Evolutionary conservation across 1,140 invertebrate genomes (phyloP), one percentile per base, ranked within the genome.

Genomic region (Drosophila pseudoobscura): DNA sequence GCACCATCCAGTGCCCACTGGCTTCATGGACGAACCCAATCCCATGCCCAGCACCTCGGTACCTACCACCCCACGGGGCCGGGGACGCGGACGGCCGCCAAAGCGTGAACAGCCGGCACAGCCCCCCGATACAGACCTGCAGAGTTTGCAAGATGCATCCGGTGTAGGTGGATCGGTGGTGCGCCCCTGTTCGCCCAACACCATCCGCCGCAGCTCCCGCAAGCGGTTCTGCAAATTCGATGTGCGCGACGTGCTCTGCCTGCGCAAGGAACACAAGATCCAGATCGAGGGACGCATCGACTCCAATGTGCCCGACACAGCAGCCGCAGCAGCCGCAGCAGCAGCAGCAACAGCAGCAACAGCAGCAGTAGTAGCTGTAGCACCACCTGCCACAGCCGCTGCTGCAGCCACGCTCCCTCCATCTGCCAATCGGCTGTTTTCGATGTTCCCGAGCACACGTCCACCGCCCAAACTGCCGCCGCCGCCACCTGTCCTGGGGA

Each of bases 201-300:
- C 11, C 3, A 39, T 39, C 26, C 76, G 90, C 1, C 88, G 90
- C 20, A 91, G 90, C 62, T 73, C 77, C 3, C 80, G 90, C 20
- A 90, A 90, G 26, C 90, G 89, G 63, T 58, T 78, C n/a, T 79
- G 76, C n/a, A 91, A 91, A 71, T 91, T 89, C 49, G 90, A 91
- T 53, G 85, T 91, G 0, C 54, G 69, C 1, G 79, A 91, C 60
- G 56, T 91, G 57, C 52, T 91, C 0, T 90, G 89, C 17, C 90
- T 88, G 59, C 74, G 90, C 3, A 91, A 83, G 26, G 45, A 55
- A 20, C 68, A 83, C 49, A 90, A 91, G 64, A 78, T 78, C 20
- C 82, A 89, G 56, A 89, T 91, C 11, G 90, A 91, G 51, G 88
- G 88, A 2, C 72, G 88, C 15, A 90, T 80, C 15, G 82, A 90